Evolutionary conservation across 2,888 invertebrate genomes (phyloP), one percentile per base, ranked within the genome.

Genomic region (Heliconius ethilla): DNA sequence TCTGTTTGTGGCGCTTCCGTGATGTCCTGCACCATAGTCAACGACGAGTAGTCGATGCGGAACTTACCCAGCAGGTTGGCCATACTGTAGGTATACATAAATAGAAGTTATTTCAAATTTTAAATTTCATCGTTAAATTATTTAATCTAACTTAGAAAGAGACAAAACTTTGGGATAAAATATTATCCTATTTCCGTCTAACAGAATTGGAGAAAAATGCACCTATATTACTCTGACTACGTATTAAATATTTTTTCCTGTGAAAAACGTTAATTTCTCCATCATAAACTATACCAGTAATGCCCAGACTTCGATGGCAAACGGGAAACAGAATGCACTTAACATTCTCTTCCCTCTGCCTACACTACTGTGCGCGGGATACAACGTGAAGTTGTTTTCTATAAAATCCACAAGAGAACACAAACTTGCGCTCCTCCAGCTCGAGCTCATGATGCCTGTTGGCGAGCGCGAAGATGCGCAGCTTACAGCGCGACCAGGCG

Each of bases 31-130:
- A 99, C 97, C 95, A 99, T 98, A 78, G 97, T 97, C 83, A 99
- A 95, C 85, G 98, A 97, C 1, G 98, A 97, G 91, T 98, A 99
- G 89, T 98, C 97, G 84, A 99, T 98, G 18, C 99, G 96, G 94
- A 99, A 99, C 93, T 99, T 99, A 1, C 97, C 96, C 83, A 99
- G 94, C 76, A 99, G 95, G 86, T 97, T 97, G 5, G 98, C 98
- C 98, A 99, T 98, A 88, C 99, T 99, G 90, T 70, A 94, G 83
- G 82, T 51, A 27, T 80, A 22, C 18, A 22, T 51, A 18, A 18
- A 51, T 15, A 45, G 15, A 45, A 45, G 15, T 62, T 45, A 55
- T 40, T 11, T 73, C 18, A 70, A 4, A 13, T 29, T 22, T n/a
- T 2, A 29, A 29, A n/a, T 22, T 70, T 15, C 11, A 5, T 70